These are phyloP conservation scores for Vanacampus margaritifer DNA, from an alignment of 2,113 vertebrate genomes.

Conservation along the genomic window DNA sequence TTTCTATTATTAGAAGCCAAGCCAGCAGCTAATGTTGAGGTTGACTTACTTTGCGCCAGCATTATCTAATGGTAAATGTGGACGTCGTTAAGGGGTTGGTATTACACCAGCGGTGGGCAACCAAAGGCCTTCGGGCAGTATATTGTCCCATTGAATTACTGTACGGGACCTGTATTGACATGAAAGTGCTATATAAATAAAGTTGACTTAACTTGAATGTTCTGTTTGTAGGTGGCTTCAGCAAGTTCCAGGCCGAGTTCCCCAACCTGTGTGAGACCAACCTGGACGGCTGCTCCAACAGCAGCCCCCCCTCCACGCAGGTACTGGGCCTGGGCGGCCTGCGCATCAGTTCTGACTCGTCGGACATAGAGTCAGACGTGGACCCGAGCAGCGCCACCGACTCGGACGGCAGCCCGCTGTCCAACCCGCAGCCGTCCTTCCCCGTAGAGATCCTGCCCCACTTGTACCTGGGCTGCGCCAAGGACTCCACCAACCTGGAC, in stretches of 20 bases:
- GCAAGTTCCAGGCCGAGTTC: conserved; percentile 89
- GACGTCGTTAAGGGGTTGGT: neutral
- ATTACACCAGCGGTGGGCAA: neutral
- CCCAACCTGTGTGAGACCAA: conserved; percentile 89
- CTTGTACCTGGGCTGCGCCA: conserved; percentile 93
- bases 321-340: conserved; percentile 90
- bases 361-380: conserved; percentile 93
- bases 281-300: conserved; percentile 82
- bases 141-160: neutral
- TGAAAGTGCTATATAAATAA: no score
- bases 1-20: neutral
- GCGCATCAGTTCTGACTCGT: conserved; percentile 94
- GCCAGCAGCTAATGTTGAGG: neutral
- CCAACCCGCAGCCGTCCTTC: conserved; percentile 90
- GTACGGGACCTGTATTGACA: conserved; percentile 2
- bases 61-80: neutral
- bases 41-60: neutral
- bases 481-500: conserved; percentile 97
- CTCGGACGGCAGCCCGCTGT: conserved; percentile 89
- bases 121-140: neutral
- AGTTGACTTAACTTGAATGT: no score
- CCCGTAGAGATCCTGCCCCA: conserved; percentile 95
- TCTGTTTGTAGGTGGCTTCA: conserved; percentile 84
- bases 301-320: conserved; percentile 81
- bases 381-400: conserved; percentile 92